Percentiles rank a stretch among this genome's conserved stretches.
Evolutionary conservation across 2,113 vertebrate species (phyloP).

Genomic region (Hypanus sabinus): DNA sequence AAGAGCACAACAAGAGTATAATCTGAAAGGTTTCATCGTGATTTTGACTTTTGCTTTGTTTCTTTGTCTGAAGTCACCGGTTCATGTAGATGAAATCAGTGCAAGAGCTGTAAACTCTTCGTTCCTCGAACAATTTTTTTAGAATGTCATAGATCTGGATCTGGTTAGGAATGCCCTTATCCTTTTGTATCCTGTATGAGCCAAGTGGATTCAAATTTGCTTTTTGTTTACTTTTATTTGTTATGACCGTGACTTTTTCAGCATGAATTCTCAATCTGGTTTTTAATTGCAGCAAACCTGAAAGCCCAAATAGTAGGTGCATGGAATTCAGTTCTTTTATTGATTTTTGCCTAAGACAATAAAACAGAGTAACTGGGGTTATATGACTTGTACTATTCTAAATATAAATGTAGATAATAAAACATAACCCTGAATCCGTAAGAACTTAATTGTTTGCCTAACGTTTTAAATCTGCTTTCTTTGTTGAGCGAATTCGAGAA

Average conservation of each 20-base stretch:
- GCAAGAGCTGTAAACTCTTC: neutral
- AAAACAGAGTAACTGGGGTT: neutral
- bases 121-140: neutral
- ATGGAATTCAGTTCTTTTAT: neutral
- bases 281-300: neutral
- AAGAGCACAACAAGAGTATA: neutral
- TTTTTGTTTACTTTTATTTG: too few relatives aligned
- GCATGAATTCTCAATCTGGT: too few relatives aligned
- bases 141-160: neutral
- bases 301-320: neutral
- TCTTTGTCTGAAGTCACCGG: neutral
- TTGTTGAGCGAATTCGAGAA: neutral
- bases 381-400: neutral
- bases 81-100: neutral
- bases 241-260: too few relatives aligned
- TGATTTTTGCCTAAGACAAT: neutral
- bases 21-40: neutral
- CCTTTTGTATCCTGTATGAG: neutral
- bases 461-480: constrained; percentile 10
- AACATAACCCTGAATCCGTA: neutral
- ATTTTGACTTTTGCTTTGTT: neutral
- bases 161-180: neutral
- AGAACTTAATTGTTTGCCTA: neutral
- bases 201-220: too few relatives aligned
- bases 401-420: neutral